These are phyloP conservation scores for Netelia virgata DNA, from an alignment of 2,888 invertebrate genomes.

Conservation along the genomic window DNA sequence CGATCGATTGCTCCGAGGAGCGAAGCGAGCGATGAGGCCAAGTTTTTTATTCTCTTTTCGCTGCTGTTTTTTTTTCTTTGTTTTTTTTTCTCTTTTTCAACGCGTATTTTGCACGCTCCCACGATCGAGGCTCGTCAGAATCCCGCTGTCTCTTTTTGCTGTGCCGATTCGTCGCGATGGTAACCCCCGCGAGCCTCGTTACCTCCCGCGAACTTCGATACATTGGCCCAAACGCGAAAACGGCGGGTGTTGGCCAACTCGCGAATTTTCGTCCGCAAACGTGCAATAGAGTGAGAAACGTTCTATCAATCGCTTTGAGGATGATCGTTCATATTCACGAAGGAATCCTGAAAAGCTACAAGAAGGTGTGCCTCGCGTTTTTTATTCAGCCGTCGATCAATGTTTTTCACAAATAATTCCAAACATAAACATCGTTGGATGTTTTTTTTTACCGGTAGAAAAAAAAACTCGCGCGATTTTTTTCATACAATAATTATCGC, in stretches of 20 bases:
- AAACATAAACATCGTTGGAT: not conserved
- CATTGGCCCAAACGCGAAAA: constrained; percentile 41
- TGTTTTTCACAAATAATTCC: not conserved
- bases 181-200: constrained; percentile 72
- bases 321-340: not conserved
- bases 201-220: constrained; percentile 38
- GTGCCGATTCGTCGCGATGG: constrained; percentile 78
- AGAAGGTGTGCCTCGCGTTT: constrained; percentile 1
- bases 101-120: constrained; percentile 58
- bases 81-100: constrained; percentile 23
- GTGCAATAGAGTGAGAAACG: not conserved
- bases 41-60: constrained; percentile 36
- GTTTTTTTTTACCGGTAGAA: not conserved
- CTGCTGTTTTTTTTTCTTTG: constrained; percentile 13
- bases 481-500: not conserved
- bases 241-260: constrained; percentile 25
- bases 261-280: not conserved
- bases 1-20: constrained; percentile 77
- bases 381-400: not conserved
- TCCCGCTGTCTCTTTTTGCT: constrained; percentile 53
- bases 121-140: constrained; percentile 36
- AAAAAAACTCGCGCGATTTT: not conserved
- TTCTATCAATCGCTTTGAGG: not conserved
- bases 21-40: constrained; percentile 30
- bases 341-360: not conserved